phyloP scores from a whole-genome alignment of 2,888 invertebrate genomes.

The Eupeodes luniger region DNA sequence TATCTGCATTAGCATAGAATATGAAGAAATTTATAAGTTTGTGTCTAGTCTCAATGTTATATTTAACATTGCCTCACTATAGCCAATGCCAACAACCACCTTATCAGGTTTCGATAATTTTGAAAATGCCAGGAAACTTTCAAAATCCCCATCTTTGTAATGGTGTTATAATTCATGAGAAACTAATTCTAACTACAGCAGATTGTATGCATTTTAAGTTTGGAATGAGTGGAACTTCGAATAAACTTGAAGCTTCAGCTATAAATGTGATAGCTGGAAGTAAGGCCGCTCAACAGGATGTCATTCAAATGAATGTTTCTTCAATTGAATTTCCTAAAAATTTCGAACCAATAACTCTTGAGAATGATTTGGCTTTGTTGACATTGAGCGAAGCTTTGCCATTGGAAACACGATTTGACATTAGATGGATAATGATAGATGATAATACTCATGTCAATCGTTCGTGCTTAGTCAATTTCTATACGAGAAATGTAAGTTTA shows the following conservation, averaged over 20 bases:
- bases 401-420: constrained; percentile 76
- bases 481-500: constrained; percentile 75
- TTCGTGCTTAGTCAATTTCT: constrained; percentile 77
- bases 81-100: constrained; percentile 40
- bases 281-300: constrained; percentile 59
- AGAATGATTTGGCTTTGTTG: constrained; percentile 79
- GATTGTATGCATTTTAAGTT: constrained; percentile 77
- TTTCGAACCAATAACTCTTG: constrained; percentile 76
- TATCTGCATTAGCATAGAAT: neutral
- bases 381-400: constrained; percentile 77
- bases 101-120: constrained; percentile 78
- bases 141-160: constrained; percentile 77
- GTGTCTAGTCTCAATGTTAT: neutral
- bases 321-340: constrained; percentile 67
- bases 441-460: constrained; percentile 73
- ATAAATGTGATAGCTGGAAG: constrained; percentile 77
- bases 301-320: constrained; percentile 69
- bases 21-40: neutral
- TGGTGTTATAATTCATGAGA: constrained; percentile 78
- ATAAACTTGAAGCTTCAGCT: constrained; percentile 58
- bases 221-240: constrained; percentile 40
- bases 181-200: constrained; percentile 78
- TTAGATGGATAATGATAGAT: constrained; percentile 79
- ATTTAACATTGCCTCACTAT: neutral
- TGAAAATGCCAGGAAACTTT: constrained; percentile 65